Percentiles rank a stretch among this genome's conserved stretches.
Conservation (phyloP, 2,113 vertebrate species). For the Beaufortia kweichowensis region DNA sequence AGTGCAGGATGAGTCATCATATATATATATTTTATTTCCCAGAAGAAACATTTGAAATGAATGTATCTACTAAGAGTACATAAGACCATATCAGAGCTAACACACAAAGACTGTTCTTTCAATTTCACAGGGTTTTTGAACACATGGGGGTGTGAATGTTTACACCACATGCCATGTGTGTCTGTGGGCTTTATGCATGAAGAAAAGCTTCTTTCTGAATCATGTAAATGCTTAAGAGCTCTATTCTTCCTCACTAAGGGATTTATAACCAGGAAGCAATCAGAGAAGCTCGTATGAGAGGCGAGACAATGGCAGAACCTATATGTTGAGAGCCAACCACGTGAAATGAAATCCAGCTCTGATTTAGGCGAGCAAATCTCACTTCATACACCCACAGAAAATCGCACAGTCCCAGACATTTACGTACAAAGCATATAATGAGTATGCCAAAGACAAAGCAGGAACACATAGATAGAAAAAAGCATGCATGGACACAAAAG, state of each 20-base stretch:
- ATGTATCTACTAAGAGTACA: no score
- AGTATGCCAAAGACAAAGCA: background rate
- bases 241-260: conserved; percentile 45
- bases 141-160: background rate
- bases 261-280: conserved; percentile 37
- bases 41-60: no score
- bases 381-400: conserved; percentile 20
- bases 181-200: conserved; percentile 20
- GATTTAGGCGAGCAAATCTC: conserved; percentile 33
- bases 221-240: conserved; percentile 35
- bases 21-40: no score
- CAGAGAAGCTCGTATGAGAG: conserved; percentile 26
- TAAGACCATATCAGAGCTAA: no score
- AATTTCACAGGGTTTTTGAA: background rate
- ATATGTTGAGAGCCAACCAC: conserved; percentile 31
- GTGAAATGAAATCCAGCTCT: conserved; percentile 41
- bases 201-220: conserved; percentile 41
- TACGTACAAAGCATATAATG: conserved; percentile 4
- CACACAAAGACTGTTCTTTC: no score
- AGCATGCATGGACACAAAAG: background rate
- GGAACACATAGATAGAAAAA: background rate
- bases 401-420: background rate
- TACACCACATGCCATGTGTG: background rate
- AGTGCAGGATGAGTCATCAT: no score
- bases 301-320: conserved; percentile 36